Evolutionary conservation across 2,113 vertebrate species (phyloP).

Genomic region (Bujurquina vittata): DNA sequence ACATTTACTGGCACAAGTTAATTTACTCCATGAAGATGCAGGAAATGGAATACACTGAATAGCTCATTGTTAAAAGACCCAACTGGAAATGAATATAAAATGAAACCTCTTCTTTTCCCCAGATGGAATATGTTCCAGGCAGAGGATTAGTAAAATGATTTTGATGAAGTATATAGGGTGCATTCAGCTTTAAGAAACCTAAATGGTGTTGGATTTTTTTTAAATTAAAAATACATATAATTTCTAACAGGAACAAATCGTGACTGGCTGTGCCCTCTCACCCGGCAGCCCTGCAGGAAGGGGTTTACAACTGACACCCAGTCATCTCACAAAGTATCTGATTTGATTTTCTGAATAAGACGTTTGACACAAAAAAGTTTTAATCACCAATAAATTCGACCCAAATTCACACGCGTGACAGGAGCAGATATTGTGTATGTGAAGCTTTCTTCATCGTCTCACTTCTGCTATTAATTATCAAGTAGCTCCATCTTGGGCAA

Average conservation of each 20-base stretch:
- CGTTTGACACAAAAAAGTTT: neutral
- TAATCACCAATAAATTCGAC: neutral
- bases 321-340: neutral
- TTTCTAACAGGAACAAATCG: neutral
- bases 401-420: neutral
- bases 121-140: too few species aligned
- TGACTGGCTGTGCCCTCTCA: too few species aligned
- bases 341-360: too few species aligned
- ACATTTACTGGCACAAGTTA: too few species aligned
- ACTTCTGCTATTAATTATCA: conserved; percentile 15
- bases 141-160: too few species aligned
- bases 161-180: too few species aligned
- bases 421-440: neutral
- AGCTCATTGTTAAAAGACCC: too few species aligned
- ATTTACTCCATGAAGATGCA: too few species aligned
- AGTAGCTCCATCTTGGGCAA: conserved; percentile 21
- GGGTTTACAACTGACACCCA: neutral
- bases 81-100: too few species aligned
- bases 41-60: too few species aligned
- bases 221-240: too few species aligned
- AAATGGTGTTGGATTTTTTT: neutral
- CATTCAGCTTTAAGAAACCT: accelerated
- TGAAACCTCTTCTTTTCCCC: too few species aligned
- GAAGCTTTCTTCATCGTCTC: neutral
- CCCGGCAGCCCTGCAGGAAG: neutral